Evolutionary conservation across 2,797 vertebrate species (phyloP), one percentile per base, ranked within the genome.

Genomic region (Prunella strophiata): DNA sequence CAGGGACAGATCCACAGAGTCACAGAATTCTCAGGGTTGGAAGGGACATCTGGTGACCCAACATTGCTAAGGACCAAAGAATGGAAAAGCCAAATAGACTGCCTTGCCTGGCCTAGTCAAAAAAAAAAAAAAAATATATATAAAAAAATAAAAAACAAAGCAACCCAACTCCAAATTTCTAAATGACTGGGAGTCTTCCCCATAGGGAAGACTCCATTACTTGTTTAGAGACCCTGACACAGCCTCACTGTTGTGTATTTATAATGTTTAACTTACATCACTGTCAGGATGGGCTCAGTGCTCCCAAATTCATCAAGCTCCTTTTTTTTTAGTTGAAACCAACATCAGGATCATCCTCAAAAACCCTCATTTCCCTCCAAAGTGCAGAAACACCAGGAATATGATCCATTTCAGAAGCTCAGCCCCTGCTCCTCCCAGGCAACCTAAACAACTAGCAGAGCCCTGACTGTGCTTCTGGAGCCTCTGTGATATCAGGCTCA

Each of bases 281-380:
- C 16, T 0, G 0, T 32, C 0, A 0, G 26, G 16, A 42, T 27
- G 27, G 3, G 36, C 29, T 91, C 18, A 57, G 45, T 2, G 1
- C 29, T 32, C 23, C 22, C 45, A 59, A 19, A 13, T 36, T 80
- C 11, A 38, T 36, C 48, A 51, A 14, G 1, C 10, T 57, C 51
- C 21, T 80, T 85, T 63, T 45, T 54, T 54, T 55, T 77, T 32
- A 51, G 13, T 52, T 79, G 58, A 75, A 87, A 70, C 5, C 40
- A 87, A 19, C 42, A 66, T 20, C 70, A 80, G 22, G 38, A 38
- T 0, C 54, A 3, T 36, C 73, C 57, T 90, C 50, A 59, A 61
- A 77, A 63, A 47, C 7, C 32, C n/a, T 26, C 3, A 13, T 47
- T 82, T 62, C 36, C 36, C 36, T 65, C 29, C 38, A 26, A 94